Percentiles rank a stretch among this genome's conserved stretches.
phyloP scores from a whole-genome alignment of 2,113 vertebrate genomes.

The Vanacampus margaritifer region DNA sequence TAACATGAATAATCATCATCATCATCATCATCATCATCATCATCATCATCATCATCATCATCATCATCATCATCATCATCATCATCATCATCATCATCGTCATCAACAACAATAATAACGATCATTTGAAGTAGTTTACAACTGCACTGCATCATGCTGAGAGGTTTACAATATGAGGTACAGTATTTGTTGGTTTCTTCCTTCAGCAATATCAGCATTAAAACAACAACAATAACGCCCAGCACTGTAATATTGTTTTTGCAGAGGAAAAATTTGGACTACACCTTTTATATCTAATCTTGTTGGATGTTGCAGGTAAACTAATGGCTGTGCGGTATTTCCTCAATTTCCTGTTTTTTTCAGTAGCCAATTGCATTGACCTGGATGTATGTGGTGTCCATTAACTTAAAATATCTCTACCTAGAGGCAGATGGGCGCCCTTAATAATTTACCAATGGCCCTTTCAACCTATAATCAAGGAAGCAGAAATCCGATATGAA shows the following conservation, averaged over 20 bases:
- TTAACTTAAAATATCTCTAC: constrained; percentile 45
- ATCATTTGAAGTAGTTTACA: not conserved
- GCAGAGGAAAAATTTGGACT: not conserved
- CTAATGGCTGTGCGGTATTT: not conserved
- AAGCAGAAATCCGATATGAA: constrained; percentile 13
- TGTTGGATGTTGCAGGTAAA: not conserved
- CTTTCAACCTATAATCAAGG: constrained; percentile 33
- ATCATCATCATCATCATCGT: no score
- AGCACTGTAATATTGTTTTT: not conserved
- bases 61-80: no score
- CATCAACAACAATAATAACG: no score
- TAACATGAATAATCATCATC: no score
- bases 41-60: no score
- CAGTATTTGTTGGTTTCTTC: not conserved
- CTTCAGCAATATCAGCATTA: not conserved
- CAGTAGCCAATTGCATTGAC: not conserved
- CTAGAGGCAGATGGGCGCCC: constrained; percentile 44
- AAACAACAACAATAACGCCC: not conserved
- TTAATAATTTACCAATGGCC: constrained; percentile 57
- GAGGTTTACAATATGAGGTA: not conserved
- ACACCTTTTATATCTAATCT: not conserved
- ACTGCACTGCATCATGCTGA: not conserved
- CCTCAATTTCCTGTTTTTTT: not conserved
- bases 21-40: no score
- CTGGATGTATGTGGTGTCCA: constrained; percentile 10